A percentile compares a stretch with the other conserved stretches of the same genome.
phyloP scores from a whole-genome alignment of 2,888 invertebrate genomes.

The Colletes collaris region DNA sequence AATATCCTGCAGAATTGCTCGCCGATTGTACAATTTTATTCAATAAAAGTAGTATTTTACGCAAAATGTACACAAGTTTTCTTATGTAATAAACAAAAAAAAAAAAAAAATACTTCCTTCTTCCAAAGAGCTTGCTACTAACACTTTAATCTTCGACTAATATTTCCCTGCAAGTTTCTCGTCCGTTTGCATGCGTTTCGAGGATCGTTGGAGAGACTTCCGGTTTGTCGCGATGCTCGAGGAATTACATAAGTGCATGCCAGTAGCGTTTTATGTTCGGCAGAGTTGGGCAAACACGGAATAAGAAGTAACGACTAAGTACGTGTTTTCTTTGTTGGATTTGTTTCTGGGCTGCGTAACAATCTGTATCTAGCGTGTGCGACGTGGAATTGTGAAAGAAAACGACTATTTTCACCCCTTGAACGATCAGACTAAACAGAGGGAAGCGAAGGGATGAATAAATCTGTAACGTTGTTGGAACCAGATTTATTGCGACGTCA shows the following conservation, averaged over 20 bases:
- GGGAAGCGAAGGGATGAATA: too few species aligned
- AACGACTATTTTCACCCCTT: too few species aligned
- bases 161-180: conserved; percentile 53
- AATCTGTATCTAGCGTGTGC: too few species aligned
- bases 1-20: conserved; percentile 33
- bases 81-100: conserved; percentile 66
- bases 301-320: too few species aligned
- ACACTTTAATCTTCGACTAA: conserved; percentile 79
- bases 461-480: too few species aligned
- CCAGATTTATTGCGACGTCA: too few species aligned
- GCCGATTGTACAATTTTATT: conserved; percentile 67
- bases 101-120: conserved; percentile 63
- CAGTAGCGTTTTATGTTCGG: background rate
- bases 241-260: conserved; percentile 10
- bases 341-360: too few species aligned
- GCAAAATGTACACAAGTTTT: conserved; percentile 72
- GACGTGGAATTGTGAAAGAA: too few species aligned
- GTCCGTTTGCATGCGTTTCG: conserved; percentile 34
- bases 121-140: conserved; percentile 79
- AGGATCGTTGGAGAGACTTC: background rate
- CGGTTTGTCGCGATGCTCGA: background rate
- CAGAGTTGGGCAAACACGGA: too few species aligned
- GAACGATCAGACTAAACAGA: too few species aligned
- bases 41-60: conserved; percentile 75
- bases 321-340: too few species aligned